Percentiles rank a stretch among this genome's conserved stretches.
phyloP scores from a whole-genome alignment of 2,797 vertebrate genomes.

The Characodon lateralis region DNA sequence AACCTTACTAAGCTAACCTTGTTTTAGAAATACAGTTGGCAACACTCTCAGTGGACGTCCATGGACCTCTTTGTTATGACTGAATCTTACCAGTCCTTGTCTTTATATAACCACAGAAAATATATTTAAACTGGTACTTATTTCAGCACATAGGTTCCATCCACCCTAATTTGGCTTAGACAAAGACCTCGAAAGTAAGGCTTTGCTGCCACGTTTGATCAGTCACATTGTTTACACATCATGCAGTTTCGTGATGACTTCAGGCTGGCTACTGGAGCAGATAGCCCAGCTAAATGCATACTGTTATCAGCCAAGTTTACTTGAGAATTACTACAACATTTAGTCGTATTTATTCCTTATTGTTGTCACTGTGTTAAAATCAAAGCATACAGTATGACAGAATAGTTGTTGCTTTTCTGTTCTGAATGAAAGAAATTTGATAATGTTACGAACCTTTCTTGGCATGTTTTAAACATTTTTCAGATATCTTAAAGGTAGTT shows the following conservation, averaged over 20 bases:
- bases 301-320: neutral
- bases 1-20: neutral
- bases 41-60: neutral
- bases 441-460: neutral
- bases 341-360: neutral
- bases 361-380: neutral
- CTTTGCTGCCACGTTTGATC: neutral
- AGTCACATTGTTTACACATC: neutral
- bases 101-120: neutral
- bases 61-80: neutral
- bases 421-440: neutral
- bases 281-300: neutral
- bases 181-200: too few relatives aligned
- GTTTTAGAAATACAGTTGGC: neutral
- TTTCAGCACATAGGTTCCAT: neutral
- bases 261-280: neutral
- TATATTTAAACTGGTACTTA: neutral
- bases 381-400: neutral
- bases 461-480: neutral
- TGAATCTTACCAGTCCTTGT: neutral
- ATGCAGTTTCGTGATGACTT: neutral
- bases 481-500: neutral
- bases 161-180: neutral
- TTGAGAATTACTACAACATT: neutral
- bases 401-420: neutral